Evolutionary conservation across 1,140 invertebrate genomes (phyloP).

Genomic region (Solen grandis): DNA sequence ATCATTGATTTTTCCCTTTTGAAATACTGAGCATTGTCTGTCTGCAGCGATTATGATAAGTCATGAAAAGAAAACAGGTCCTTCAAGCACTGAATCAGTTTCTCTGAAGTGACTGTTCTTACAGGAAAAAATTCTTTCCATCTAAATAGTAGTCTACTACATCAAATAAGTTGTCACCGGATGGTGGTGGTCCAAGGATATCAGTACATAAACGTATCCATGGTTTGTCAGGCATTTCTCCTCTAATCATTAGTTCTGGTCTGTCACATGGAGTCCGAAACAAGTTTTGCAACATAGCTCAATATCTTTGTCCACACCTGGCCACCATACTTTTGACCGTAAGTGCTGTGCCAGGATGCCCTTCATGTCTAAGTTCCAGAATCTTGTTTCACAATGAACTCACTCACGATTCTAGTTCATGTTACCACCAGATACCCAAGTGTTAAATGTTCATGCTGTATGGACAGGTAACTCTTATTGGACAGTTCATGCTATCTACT

Average conservation of each 20-base stretch:
- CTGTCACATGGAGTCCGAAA: constrained; percentile 48
- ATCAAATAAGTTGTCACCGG: constrained; percentile 44
- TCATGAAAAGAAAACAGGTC: constrained; percentile 55
- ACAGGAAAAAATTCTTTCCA: constrained; percentile 41
- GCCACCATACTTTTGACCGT: constrained; percentile 62
- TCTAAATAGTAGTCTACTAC: constrained; percentile 61
- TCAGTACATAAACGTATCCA: constrained; percentile 60
- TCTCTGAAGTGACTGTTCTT: constrained; percentile 22
- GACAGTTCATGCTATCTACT: constrained; percentile 7
- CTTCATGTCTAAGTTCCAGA: constrained; percentile 52
- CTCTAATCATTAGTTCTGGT: constrained; percentile 39
- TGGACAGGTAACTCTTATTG: constrained; percentile 25
- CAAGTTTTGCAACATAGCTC: constrained; percentile 51
- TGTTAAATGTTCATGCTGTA: constrained; percentile 48
- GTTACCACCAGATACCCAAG: constrained; percentile 56
- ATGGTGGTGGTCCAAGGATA: constrained; percentile 51
- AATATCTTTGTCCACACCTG: constrained; percentile 56
- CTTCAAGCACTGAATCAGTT: constrained; percentile 12
- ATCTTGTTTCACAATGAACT: constrained; percentile 14
- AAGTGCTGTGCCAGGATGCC: constrained; percentile 49
- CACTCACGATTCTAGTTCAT: constrained; percentile 50
- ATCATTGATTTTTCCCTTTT: neutral
- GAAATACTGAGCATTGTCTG: constrained; percentile 55
- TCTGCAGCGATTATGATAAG: constrained; percentile 35
- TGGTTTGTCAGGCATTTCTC: constrained; percentile 38